Evolutionary conservation across 1,140 invertebrate genomes (phyloP), one percentile per base, ranked within the genome.

Genomic region (Mylabris phalerata): DNA sequence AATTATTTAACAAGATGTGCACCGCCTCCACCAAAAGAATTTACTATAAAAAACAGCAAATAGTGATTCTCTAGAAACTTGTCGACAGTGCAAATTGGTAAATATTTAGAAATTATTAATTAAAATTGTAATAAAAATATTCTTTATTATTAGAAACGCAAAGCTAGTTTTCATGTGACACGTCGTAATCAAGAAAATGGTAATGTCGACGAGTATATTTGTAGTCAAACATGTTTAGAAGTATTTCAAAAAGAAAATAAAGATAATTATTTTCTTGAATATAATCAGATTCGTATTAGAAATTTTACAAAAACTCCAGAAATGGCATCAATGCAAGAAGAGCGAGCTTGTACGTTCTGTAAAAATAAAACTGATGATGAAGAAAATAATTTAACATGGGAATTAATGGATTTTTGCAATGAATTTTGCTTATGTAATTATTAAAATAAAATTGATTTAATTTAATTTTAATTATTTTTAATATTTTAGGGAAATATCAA

Each of bases 391-490:
- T 74, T 90, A 9, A 85, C 84, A 1, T 97, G 93, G 93, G 92
- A 95, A 76, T 92, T 92, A 0, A 90, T 95, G 86, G 91, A 95
- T 71, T 95, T 93, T 71, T 96, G 93, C 73, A 88, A 90, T 60
- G 91, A 94, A 69, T 79, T 85, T 45, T 95, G 93, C 74, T 79
- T 95, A 55, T 87, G 88, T 63, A 82, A 83, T 66, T 69, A 66
- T 19, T 38, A 7, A 13, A 38, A 39, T 43, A 38, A 11, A 25
- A 19, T 54, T n/a, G 6, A 24, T 6, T 19, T 32, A n/a, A 50
- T 38, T 26, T 32, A 40, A 48, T 41, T 24, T 57, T 45, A 10
- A 26, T 45, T 50, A 26, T 58, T 41, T 43, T 55, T 55, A 43
- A 5, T 56, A 56, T 68, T 73, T 46, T 60, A 79, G 78, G 73